Evolutionary conservation across 2,797 vertebrate species (phyloP).

Genomic region (Ctenopoma multispine): DNA sequence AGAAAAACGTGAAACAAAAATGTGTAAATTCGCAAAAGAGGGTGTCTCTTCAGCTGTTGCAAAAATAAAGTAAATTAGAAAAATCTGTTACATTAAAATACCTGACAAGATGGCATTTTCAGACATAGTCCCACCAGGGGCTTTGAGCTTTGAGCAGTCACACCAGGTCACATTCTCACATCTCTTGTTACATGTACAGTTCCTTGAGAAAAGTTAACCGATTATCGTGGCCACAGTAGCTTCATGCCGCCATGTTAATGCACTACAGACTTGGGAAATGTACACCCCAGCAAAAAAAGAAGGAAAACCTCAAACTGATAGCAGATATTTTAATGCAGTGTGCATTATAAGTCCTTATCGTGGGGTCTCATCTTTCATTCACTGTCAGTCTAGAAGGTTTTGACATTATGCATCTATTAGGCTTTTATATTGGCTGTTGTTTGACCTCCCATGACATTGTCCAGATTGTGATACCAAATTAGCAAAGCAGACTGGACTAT

Average conservation of each 20-base stretch:
- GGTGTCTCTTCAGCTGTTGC: slow-evolving; percentile 28
- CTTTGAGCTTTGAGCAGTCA: slow-evolving; percentile 19
- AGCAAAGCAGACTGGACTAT: slow-evolving; percentile 44
- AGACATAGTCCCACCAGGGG: slow-evolving; percentile 10
- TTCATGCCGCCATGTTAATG: slow-evolving; percentile 69
- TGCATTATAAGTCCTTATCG: slow-evolving; percentile 13
- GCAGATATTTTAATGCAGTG: slow-evolving; percentile 24
- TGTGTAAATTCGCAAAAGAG: slow-evolving; percentile 18
- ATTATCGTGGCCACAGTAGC: slow-evolving; percentile 74
- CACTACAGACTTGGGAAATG: slow-evolving; percentile 54
- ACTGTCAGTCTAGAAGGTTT: slow-evolving; percentile 3
- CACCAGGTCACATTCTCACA: slow-evolving; percentile 38
- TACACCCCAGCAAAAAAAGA: slow-evolving; percentile 26
- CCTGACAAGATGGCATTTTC: slow-evolving; percentile 12
- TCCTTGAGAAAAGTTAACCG: slow-evolving; percentile 19
- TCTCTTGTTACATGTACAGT: slow-evolving; percentile 44
- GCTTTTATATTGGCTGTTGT: slow-evolving; percentile 38
- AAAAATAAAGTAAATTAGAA: slow-evolving; percentile 46
- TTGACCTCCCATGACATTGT: slow-evolving; percentile 60
- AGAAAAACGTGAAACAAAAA: not conserved
- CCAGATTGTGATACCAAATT: slow-evolving; percentile 63
- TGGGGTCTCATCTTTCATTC: slow-evolving; percentile 13
- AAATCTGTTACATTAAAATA: not conserved
- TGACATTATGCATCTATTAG: slow-evolving; percentile 7
- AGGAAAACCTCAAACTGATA: slow-evolving; percentile 53